These are phyloP conservation scores for Ichneumoninae sp. DNA, from an alignment of 2,888 invertebrate genomes.

Conservation along the genomic window DNA sequence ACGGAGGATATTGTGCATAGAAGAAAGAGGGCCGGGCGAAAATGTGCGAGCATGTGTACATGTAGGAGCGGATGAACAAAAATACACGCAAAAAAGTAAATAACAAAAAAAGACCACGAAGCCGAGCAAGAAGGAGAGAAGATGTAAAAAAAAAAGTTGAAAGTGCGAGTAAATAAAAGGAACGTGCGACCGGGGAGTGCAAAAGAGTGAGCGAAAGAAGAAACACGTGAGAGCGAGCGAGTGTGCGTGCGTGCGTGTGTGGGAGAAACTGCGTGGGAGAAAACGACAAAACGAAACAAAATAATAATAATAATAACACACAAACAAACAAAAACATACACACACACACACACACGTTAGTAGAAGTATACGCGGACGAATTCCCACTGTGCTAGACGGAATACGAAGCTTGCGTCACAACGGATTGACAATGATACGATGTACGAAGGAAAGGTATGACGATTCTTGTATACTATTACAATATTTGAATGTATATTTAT, in stretches of 20 bases:
- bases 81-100: constrained; percentile 37
- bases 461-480: constrained; percentile 83
- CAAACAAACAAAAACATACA: not conserved
- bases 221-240: constrained; percentile 20
- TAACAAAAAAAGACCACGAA: constrained; percentile 16
- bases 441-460: constrained; percentile 74
- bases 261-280: constrained; percentile 51
- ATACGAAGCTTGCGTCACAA: constrained; percentile 69
- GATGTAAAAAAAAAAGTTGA: constrained; percentile 46
- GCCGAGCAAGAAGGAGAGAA: constrained; percentile 38
- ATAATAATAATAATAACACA: not conserved
- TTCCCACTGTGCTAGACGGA: constrained; percentile 69
- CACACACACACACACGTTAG: not conserved
- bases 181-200: constrained; percentile 32
- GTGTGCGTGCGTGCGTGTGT: constrained; percentile 43
- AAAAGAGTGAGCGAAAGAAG: constrained; percentile 52
- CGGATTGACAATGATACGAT: constrained; percentile 70
- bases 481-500: constrained; percentile 84
- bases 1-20: constrained; percentile 33
- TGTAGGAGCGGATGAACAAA: constrained; percentile 42
- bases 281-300: constrained; percentile 49
- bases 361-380: constrained; percentile 66
- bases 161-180: constrained; percentile 37
- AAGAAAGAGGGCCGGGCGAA: constrained; percentile 49
- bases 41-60: constrained; percentile 48